Evolutionary conservation across 2,888 invertebrate genomes (phyloP).

Genomic region (Polylopha cassiicola): DNA sequence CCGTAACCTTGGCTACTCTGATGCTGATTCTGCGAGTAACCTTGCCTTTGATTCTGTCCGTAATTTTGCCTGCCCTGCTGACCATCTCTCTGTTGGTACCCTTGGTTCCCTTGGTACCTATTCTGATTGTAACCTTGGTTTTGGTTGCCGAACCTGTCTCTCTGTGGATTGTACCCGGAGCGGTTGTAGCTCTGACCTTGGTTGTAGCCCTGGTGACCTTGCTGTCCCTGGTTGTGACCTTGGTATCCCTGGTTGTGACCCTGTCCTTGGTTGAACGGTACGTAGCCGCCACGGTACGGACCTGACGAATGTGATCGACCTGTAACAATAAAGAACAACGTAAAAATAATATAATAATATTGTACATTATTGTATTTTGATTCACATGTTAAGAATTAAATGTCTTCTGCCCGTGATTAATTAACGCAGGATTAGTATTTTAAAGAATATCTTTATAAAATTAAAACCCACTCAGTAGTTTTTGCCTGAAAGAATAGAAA

Average conservation of each 20-base stretch:
- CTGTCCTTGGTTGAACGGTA: constrained; percentile 33
- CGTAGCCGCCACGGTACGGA: constrained; percentile 58
- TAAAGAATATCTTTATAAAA: no score
- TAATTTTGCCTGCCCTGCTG: constrained; percentile 26
- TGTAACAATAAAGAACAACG: constrained; percentile 45
- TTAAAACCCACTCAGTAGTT: no score
- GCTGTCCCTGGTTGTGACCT: constrained; percentile 25
- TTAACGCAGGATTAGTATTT: no score
- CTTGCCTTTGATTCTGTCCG: constrained; percentile 23
- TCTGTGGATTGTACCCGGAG: constrained; percentile 24
- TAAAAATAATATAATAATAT: no score
- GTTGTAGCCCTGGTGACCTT: constrained; percentile 28
- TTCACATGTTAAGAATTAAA: no score
- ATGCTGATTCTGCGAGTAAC: constrained; percentile 25
- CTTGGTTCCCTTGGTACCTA: constrained; percentile 26
- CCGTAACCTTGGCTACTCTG: constrained; percentile 25
- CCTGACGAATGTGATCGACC: constrained; percentile 60
- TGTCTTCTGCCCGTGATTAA: no score
- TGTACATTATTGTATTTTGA: no score
- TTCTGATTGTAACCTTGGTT: constrained; percentile 26
- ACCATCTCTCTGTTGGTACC: constrained; percentile 20
- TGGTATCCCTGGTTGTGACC: constrained; percentile 22
- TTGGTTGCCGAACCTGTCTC: constrained; percentile 25
- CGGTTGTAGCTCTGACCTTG: constrained; percentile 30
- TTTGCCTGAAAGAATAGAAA: no score